These are phyloP conservation scores for Probosciger aterrimus DNA, from an alignment of 2,113 vertebrate species.

Conservation along the genomic window DNA sequence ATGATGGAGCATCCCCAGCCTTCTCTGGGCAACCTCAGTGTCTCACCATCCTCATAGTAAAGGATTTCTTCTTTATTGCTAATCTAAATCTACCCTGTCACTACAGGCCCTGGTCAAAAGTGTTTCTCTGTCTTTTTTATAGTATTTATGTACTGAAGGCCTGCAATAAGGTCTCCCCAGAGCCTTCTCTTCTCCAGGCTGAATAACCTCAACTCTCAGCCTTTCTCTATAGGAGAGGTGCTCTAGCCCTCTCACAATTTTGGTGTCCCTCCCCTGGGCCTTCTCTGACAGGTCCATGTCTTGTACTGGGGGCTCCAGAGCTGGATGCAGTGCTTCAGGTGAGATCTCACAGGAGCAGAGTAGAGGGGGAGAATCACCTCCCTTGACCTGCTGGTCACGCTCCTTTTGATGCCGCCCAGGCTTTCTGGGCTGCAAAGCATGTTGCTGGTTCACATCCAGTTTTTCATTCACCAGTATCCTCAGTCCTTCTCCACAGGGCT, in stretches of 20 bases:
- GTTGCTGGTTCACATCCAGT: not conserved
- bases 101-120: not conserved
- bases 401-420: not conserved
- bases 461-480: not conserved
- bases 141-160: not conserved
- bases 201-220: not conserved
- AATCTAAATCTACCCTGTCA: not conserved
- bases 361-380: not conserved
- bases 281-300: not conserved
- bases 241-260: not conserved
- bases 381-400: not conserved
- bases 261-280: not conserved
- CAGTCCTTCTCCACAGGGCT: not conserved
- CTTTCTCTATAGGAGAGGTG: not conserved
- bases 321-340: not conserved
- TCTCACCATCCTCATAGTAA: not conserved
- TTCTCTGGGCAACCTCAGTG: not conserved
- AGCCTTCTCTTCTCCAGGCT: not conserved
- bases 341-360: not conserved
- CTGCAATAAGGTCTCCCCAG: not conserved
- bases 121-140: not conserved
- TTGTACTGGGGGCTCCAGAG: not conserved
- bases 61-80: not conserved
- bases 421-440: not conserved
- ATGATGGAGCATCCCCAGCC: fast-evolving